Evolutionary conservation across 2,113 vertebrate species (phyloP), one percentile per base, ranked within the genome.

Genomic region (Seriola aureovittata): DNA sequence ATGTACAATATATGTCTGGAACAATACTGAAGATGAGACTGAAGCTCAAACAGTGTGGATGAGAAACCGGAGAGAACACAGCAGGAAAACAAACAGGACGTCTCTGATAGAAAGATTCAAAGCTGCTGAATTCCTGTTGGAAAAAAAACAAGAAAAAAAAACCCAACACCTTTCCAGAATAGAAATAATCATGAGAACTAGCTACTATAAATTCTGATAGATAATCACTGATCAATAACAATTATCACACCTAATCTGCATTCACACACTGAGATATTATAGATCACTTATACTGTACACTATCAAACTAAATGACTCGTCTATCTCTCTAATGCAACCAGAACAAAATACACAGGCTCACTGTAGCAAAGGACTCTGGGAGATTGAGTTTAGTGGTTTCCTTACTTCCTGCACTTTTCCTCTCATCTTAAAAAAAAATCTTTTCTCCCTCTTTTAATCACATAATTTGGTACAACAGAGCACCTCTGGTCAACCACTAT

Each of bases 301-400:
- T 52, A 42, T 77, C 81, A 42, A 50, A 50, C 78, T 68, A 65
- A 80, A 73, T 68, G 70, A 85, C 68, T 29, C 16, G 1, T 63
- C 69, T 54, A 62, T 62, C 52, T 71, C 76, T 83, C 52, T 62
- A 55, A 82, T 52, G 62, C 77, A 79, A 90, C 64, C 75, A 78
- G 21, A 74, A 68, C 76, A 14, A 85, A 78, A 75, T 0, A 67
- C 89, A 92, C 86, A 85, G 93, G 93, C 90, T 93, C 89, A 91
- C 89, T 91, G 80, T 64, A 94, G 91, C 93, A 93, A 94, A 93
- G 88, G 73, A 91, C 77, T 89, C 90, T 93, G 92, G 94, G 92
- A 93, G 79, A 81, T 85, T 81, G 88, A 91, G 86, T 93, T 91
- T 70, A 91, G 89, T 89, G 86, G 89, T 88, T 89, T 80, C 66